These are phyloP conservation scores for Pachyramphus minor DNA, from an alignment of 2,113 vertebrate genomes.

Conservation along the genomic window DNA sequence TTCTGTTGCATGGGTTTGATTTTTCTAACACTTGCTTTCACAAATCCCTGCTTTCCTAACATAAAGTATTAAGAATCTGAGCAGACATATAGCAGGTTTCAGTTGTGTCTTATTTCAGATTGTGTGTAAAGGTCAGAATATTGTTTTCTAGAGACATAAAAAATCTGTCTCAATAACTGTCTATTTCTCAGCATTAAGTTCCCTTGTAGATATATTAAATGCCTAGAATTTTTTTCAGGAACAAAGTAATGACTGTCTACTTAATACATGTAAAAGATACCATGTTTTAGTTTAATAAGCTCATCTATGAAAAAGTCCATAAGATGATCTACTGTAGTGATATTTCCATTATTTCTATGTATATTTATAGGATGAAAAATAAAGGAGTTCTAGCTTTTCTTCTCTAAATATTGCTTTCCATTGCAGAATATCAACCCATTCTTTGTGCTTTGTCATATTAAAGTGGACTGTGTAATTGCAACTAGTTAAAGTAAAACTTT, in stretches of 20 bases:
- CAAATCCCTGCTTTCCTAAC: conserved; percentile 1
- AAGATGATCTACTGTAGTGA: background rate
- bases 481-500: background rate
- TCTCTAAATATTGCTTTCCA: background rate
- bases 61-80: background rate
- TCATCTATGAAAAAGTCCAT: background rate
- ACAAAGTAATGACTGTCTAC: background rate
- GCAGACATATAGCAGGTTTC: background rate
- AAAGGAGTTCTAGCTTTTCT: background rate
- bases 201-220: background rate
- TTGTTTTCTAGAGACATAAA: background rate
- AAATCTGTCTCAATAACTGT: background rate
- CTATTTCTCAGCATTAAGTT: background rate
- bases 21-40: conserved; percentile 9
- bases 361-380: background rate
- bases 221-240: background rate
- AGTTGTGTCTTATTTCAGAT: background rate
- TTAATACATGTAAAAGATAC: background rate
- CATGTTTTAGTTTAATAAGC: background rate
- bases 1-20: background rate
- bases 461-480: background rate
- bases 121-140: background rate
- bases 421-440: background rate
- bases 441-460: background rate
- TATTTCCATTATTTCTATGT: background rate